Evolutionary conservation across 2,113 vertebrate genomes (phyloP).

Genomic region (Prolemur simus): DNA sequence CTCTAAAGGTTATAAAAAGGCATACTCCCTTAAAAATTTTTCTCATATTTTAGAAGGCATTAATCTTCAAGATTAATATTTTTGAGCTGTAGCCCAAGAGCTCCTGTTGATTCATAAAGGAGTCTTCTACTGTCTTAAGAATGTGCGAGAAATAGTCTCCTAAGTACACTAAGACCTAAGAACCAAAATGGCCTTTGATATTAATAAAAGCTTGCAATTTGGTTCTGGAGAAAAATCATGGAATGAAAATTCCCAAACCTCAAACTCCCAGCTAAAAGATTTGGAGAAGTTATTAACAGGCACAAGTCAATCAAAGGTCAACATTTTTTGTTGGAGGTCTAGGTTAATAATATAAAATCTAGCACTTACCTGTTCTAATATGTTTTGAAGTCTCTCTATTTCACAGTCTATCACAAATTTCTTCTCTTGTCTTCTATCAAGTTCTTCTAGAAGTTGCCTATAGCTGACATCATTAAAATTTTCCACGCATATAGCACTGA

Average conservation of each 20-base stretch:
- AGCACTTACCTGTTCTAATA: constrained; percentile 94
- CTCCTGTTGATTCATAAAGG: not conserved
- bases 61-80: not conserved
- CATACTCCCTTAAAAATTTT: not conserved
- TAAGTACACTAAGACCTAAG: not conserved
- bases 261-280: not conserved
- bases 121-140: not conserved
- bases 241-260: not conserved
- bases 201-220: not conserved
- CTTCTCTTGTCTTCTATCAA: constrained; percentile 97
- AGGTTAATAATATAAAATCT: not conserved
- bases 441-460: constrained; percentile 95
- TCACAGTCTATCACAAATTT: constrained; percentile 99
- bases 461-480: constrained; percentile 98
- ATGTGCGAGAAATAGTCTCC: not conserved
- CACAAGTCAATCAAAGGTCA: constrained; percentile 17
- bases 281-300: not conserved
- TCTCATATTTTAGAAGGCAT: not conserved
- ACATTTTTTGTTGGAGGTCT: not conserved
- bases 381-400: constrained; percentile 96
- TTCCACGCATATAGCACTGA: constrained; percentile 99
- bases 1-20: not conserved
- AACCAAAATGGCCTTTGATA: not conserved
- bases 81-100: not conserved
- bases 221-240: not conserved